Percentiles rank a stretch among this genome's conserved stretches.
Evolutionary conservation across 2,113 vertebrate species (phyloP).

Genomic region (Cyprinodon brontotheroides): DNA sequence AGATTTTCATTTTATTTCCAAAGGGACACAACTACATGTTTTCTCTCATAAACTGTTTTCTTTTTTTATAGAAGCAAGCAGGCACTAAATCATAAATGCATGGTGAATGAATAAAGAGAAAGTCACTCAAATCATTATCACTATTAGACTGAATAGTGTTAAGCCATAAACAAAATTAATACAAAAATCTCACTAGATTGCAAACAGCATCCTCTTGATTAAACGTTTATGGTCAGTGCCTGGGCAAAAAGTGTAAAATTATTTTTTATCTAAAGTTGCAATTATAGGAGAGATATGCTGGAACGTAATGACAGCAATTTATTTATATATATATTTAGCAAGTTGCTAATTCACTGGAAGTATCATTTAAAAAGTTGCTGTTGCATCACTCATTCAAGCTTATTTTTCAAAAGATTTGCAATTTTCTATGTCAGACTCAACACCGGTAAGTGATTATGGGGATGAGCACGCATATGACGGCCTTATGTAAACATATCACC

Average conservation of each 20-base stretch:
- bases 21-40: conserved; percentile 63
- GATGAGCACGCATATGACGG: too few species aligned
- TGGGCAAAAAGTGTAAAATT: conserved; percentile 60
- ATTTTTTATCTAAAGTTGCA: conserved; percentile 58
- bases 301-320: conserved; percentile 29
- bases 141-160: conserved; percentile 59
- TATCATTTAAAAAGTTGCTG: conserved; percentile 29
- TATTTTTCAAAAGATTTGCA: too few species aligned
- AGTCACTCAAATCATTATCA: conserved; percentile 37
- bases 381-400: too few species aligned
- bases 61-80: conserved; percentile 22
- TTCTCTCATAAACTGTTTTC: conserved; percentile 12
- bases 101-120: conserved; percentile 42
- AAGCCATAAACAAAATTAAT: conserved; percentile 67
- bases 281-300: conserved; percentile 49
- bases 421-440: too few species aligned
- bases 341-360: conserved; percentile 40
- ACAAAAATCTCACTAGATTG: conserved; percentile 56
- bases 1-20: conserved; percentile 49
- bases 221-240: conserved; percentile 62
- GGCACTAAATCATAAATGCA: conserved; percentile 41
- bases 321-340: too few species aligned
- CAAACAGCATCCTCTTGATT: conserved; percentile 61
- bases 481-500: too few species aligned
- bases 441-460: too few species aligned